These are phyloP conservation scores for Bombus impatiens DNA, from an alignment of 1,140 invertebrate genomes.

Conservation along the genomic window DNA sequence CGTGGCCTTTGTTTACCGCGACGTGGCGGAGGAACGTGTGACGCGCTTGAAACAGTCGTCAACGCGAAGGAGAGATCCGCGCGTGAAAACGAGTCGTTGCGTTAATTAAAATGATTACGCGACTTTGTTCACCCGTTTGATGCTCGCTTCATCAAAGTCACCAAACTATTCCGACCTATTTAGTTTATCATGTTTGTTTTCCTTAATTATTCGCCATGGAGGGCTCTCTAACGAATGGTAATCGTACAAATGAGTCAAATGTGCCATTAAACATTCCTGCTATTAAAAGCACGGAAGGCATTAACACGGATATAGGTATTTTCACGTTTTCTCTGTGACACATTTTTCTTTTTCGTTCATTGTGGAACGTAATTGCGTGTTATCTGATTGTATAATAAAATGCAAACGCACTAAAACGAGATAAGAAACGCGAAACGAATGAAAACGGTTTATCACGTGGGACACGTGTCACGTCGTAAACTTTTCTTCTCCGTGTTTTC, in stretches of 20 bases:
- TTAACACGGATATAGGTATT: no score
- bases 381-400: no score
- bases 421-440: slow-evolving; percentile 22
- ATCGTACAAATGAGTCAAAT: neutral
- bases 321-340: no score
- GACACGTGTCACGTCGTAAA: slow-evolving; percentile 72
- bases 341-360: neutral
- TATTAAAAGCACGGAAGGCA: no score
- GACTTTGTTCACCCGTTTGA: neutral
- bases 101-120: slow-evolving; percentile 40
- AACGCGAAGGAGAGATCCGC: neutral
- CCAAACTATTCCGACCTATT: neutral
- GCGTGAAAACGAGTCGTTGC: neutral
- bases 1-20: slow-evolving; percentile 13
- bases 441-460: slow-evolving; percentile 58
- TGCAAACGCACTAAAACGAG: neutral
- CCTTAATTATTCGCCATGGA: neutral
- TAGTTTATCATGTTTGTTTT: neutral
- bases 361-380: neutral
- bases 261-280: no score
- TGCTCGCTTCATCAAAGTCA: neutral
- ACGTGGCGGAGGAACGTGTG: neutral
- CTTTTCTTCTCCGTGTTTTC: slow-evolving; percentile 42
- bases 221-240: neutral
- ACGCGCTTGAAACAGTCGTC: neutral